phyloP scores from a whole-genome alignment of 2,888 invertebrate species.

The Tanytarsus gracilentus region DNA sequence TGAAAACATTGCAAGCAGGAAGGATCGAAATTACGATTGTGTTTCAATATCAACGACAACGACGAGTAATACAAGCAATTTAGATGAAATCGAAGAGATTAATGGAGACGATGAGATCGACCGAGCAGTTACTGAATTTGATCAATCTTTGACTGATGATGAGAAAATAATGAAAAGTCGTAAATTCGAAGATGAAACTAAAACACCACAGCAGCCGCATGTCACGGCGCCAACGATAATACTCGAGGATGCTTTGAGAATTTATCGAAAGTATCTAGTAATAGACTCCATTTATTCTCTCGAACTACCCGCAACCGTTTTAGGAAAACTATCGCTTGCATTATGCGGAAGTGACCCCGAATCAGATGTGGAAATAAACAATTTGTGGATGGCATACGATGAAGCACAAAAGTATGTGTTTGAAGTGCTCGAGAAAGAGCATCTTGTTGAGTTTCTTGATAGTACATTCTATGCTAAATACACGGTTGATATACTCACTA shows the following conservation, averaged over 20 bases:
- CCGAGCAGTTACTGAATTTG: background rate
- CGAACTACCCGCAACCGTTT: constrained; percentile 38
- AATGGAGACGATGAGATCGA: constrained; percentile 30
- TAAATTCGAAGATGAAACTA: constrained; percentile 17
- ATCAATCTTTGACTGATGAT: constrained; percentile 39
- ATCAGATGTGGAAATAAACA: background rate
- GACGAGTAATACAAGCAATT: constrained; percentile 30
- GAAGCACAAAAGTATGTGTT: constrained; percentile 61
- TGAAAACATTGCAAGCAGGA: too few species aligned
- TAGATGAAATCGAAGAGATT: constrained; percentile 29
- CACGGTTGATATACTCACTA: constrained; percentile 83
- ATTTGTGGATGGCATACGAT: constrained; percentile 45
- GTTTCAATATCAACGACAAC: constrained; percentile 31
- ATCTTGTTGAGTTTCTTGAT: constrained; percentile 70
- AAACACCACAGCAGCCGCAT: constrained; percentile 22
- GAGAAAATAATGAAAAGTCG: constrained; percentile 41
- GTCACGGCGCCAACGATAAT: too few species aligned
- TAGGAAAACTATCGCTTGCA: constrained; percentile 39
- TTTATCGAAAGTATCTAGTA: constrained; percentile 43
- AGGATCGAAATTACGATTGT: constrained; percentile 30
- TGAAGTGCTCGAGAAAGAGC: constrained; percentile 59
- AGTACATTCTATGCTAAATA: constrained; percentile 86
- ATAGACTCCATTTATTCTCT: constrained; percentile 37
- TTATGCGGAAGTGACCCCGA: constrained; percentile 33
- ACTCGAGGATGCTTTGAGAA: constrained; percentile 40